Base-by-base conservation (phyloP, 2,888 invertebrate genomes). In the Pseudococcus jackbeardsleyi region DNA sequence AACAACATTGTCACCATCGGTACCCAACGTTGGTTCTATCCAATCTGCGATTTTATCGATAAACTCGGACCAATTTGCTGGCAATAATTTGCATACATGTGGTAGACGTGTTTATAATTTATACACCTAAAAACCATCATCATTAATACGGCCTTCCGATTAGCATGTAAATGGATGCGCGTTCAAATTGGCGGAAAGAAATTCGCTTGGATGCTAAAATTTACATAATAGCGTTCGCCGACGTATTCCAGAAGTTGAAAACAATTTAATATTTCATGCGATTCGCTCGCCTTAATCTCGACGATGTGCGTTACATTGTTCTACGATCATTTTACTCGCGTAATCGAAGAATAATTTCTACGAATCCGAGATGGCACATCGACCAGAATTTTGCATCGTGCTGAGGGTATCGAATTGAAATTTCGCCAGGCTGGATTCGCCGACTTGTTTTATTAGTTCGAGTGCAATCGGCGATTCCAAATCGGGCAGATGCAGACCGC, bases 71-170 rank as follows among this genome's bases (percentile, higher is more conserved):
- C 26, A 72, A 72, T 72, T 72, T 72, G 68, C 68, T 6, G 6
- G 19, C 15, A 33, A 33, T 72, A 72, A 72, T 72, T 72, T 72
- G 68, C 68, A 72, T 72, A 72, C 2, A 33, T 15, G 33, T 33
- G 12, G 68, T 33, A 72, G 68, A 72, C 68, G 68, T 72, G 68
- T 72, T 72, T 72, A 72, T 72, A 72, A 72, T 72, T 72, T 72
- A 72, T 72, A 72, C 68, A 33, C 26, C 33, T 72, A 72, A 72
- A 72, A 72, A 72, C 68, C 68, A 72, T 33, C 68, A 72, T 72
- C 68, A 72, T 72, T 72, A 59, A 59, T 59, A 72, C 68, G 68
- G 68, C 68, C 68, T 72, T 72, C 79, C 79, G 79, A 79, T 79
- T 79, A 79, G n/a, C 79, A 79, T 79, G 79, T 33, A 79, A 79